These are phyloP conservation scores for Lagopus leucura DNA, from an alignment of 2,113 vertebrate genomes.

Conservation along the genomic window DNA sequence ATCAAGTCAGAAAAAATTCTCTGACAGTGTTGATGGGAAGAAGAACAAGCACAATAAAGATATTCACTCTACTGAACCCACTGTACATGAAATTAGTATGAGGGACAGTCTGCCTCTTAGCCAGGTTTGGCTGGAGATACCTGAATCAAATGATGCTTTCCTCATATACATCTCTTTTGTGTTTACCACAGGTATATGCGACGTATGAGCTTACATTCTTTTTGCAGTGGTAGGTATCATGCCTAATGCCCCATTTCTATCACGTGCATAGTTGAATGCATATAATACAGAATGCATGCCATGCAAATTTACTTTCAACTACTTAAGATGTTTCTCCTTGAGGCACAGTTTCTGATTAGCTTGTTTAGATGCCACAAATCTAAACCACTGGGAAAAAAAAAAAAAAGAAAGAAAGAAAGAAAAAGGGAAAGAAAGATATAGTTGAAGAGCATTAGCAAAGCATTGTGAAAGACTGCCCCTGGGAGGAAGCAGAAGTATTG, in stretches of 20 bases:
- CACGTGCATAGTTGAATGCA: background rate
- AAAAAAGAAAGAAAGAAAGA: background rate
- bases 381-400: background rate
- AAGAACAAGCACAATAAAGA: background rate
- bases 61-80: background rate
- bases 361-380: slow-evolving; percentile 57
- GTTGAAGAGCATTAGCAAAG: background rate
- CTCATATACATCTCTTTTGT: background rate
- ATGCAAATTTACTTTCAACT: slow-evolving; percentile 53
- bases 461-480: slow-evolving; percentile 19
- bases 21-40: background rate
- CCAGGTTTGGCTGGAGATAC: background rate
- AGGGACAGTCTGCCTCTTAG: background rate
- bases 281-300: background rate
- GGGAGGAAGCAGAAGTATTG: slow-evolving; percentile 33
- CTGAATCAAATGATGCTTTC: background rate
- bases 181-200: background rate
- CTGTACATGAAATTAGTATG: background rate
- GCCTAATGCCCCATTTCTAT: background rate
- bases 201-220: background rate
- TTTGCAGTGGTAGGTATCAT: slow-evolving; percentile 5
- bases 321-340: slow-evolving; percentile 48
- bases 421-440: background rate
- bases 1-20: background rate
- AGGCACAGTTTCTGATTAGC: slow-evolving; percentile 53